Conservation (phyloP, 2,888 invertebrate genomes). For the Pseudoips prasinana region DNA sequence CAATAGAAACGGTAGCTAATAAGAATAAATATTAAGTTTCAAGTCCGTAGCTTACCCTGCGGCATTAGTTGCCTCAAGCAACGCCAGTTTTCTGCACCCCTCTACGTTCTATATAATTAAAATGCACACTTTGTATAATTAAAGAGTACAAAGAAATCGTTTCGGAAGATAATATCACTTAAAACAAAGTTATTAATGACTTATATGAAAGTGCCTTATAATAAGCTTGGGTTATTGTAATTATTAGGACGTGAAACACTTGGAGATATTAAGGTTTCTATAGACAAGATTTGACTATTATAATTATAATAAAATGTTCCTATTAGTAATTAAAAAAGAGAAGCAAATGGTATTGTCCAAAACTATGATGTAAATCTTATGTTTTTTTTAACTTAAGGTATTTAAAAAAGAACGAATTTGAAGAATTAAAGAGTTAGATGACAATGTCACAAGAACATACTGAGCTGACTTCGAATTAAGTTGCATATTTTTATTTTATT, state of each 20-base stretch:
- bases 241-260: constrained; percentile 26
- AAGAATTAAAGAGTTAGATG: too few species aligned
- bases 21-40: constrained; percentile 4
- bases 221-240: constrained; percentile 21
- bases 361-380: too few species aligned
- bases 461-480: too few species aligned
- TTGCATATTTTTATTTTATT: too few species aligned
- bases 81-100: constrained; percentile 58
- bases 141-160: constrained; percentile 63
- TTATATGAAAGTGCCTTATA: constrained; percentile 28
- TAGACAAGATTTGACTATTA: constrained; percentile 9
- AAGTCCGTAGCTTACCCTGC: constrained; percentile 34
- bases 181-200: constrained; percentile 46
- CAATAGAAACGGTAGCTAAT: too few species aligned
- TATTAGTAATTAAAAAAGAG: too few species aligned
- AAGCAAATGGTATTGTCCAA: too few species aligned
- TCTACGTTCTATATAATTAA: constrained; percentile 61
- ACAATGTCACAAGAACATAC: too few species aligned
- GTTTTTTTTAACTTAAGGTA: too few species aligned
- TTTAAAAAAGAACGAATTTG: too few species aligned
- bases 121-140: constrained; percentile 61
- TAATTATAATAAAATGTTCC: too few species aligned
- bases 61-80: constrained; percentile 42
- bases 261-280: constrained; percentile 12
- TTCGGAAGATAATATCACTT: constrained; percentile 62